Evolutionary conservation across 1,140 invertebrate genomes (phyloP).

Genomic region (Ephestia elutella): DNA sequence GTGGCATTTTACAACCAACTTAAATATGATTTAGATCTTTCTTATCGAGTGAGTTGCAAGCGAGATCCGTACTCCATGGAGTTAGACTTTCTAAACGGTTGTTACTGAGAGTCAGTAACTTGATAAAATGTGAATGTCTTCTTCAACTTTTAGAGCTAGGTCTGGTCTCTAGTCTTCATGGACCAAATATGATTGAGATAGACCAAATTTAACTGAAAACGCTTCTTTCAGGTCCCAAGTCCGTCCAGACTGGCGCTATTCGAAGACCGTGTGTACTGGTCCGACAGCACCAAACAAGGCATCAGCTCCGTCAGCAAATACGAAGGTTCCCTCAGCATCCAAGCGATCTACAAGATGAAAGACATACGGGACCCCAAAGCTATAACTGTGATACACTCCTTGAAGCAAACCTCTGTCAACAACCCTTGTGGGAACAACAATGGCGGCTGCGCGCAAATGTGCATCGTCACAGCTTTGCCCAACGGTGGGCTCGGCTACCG

Average conservation of each 20-base stretch:
- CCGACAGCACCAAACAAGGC: conserved; percentile 95
- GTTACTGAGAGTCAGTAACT: too few species aligned
- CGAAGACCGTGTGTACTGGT: conserved; percentile 95
- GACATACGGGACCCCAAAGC: conserved; percentile 88
- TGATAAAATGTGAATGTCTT: too few species aligned
- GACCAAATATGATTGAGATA: too few species aligned
- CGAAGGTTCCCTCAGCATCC: conserved; percentile 83
- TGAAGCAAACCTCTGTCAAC: conserved; percentile 83
- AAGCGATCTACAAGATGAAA: conserved; percentile 86
- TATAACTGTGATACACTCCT: conserved; percentile 85
- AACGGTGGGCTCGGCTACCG: conserved; percentile 89
- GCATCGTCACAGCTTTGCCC: conserved; percentile 88
- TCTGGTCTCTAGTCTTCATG: too few species aligned
- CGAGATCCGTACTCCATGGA: too few species aligned
- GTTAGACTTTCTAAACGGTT: too few species aligned
- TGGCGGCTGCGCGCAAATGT: conserved; percentile 96
- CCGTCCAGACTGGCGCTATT: conserved; percentile 90
- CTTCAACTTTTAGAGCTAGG: too few species aligned
- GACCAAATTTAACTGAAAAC: too few species aligned
- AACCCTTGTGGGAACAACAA: conserved; percentile 95
- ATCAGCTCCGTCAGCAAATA: conserved; percentile 95
- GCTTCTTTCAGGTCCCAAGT: conserved; percentile 80
- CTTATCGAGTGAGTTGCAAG: too few species aligned
- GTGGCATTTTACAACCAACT: too few species aligned
- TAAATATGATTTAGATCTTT: too few species aligned